Conservation (phyloP, 2,797 vertebrate genomes). For the Halcyon badia region DNA sequence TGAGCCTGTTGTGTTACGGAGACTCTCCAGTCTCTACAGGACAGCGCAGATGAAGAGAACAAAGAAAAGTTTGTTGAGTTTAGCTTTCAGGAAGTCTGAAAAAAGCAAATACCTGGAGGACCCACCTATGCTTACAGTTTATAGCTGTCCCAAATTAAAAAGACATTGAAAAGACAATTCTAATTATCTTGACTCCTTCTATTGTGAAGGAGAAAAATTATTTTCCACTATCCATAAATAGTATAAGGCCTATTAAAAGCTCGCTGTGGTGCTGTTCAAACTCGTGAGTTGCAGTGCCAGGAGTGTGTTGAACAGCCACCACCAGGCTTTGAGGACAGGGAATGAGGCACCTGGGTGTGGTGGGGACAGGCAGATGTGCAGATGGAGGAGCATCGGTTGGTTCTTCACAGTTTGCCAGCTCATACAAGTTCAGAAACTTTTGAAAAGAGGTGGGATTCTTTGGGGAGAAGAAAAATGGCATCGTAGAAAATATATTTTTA, state of each 20-base stretch:
- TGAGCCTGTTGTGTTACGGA: not conserved
- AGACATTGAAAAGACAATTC: not conserved
- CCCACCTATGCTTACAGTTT: not conserved
- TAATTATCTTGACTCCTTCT: not conserved
- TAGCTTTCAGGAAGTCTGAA: not conserved
- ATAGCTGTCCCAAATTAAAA: not conserved
- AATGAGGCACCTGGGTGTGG: not conserved
- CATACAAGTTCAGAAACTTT: conserved; percentile 57
- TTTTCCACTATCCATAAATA: not conserved
- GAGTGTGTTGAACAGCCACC: not conserved
- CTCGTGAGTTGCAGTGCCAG: conserved; percentile 7
- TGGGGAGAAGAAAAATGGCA: not conserved
- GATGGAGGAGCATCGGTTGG: not conserved
- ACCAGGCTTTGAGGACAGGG: not conserved
- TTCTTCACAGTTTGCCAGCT: conserved; percentile 54
- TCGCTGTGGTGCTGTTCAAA: not conserved
- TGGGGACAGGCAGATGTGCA: conserved; percentile 4
- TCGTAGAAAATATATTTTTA: conserved; percentile 50
- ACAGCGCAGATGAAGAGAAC: not conserved
- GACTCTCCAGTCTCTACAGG: not conserved
- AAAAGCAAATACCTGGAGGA: not conserved
- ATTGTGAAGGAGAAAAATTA: not conserved
- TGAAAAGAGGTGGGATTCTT: conserved; percentile 38
- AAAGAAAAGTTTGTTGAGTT: not conserved
- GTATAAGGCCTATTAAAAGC: not conserved